These are phyloP conservation scores for Clitarchus hookeri DNA, from an alignment of 2,888 invertebrate species.

Conservation along the genomic window DNA sequence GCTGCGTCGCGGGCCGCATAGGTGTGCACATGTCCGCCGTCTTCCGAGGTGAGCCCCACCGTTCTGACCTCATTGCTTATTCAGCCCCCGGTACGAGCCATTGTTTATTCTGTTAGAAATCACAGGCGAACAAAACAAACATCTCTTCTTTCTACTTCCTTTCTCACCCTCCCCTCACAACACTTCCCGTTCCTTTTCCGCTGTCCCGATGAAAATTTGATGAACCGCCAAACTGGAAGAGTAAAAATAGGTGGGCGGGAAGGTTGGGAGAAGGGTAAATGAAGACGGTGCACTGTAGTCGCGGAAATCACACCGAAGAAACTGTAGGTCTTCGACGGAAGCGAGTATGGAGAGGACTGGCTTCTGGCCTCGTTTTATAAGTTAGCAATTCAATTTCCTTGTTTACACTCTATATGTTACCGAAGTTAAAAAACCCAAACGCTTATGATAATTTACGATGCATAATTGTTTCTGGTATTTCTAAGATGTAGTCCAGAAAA, in stretches of 20 bases:
- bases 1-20: too few relatives aligned
- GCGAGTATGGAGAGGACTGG: neutral
- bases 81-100: neutral
- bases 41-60: neutral
- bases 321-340: neutral
- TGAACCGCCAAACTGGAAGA: neutral
- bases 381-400: too few relatives aligned
- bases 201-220: neutral
- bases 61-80: neutral
- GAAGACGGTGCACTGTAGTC: neutral
- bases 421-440: too few relatives aligned
- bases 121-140: neutral
- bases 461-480: too few relatives aligned
- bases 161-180: neutral
- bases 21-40: too few relatives aligned
- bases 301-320: neutral
- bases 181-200: neutral
- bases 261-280: neutral
- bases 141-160: neutral
- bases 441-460: too few relatives aligned
- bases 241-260: neutral
- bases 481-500: too few relatives aligned
- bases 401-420: too few relatives aligned
- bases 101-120: constrained; percentile 14
- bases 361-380: too few relatives aligned